A percentile compares a stretch with the other conserved stretches of the same genome.
These are phyloP conservation scores for Pollachius pollachius DNA, from an alignment of 2,113 vertebrate genomes.

Conservation along the genomic window DNA sequence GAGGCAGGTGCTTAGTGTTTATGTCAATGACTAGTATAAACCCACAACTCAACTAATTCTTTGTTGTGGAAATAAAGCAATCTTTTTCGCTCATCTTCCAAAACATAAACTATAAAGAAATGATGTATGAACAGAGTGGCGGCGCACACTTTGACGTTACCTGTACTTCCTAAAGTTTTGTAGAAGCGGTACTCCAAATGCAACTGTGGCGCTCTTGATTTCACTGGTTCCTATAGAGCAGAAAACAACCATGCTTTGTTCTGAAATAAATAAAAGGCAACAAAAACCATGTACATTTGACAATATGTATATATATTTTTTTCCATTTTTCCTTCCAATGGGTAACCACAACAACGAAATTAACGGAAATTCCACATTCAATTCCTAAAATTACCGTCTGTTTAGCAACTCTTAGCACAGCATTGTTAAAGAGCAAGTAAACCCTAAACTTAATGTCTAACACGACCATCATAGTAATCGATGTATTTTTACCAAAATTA, in stretches of 20 bases:
- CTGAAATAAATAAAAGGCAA: too few species aligned
- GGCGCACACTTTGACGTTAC: constrained; percentile 65
- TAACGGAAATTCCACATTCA: too few species aligned
- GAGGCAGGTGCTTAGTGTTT: constrained; percentile 23
- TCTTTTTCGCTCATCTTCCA: constrained; percentile 39
- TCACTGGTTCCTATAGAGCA: constrained; percentile 87
- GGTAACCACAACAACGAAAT: too few species aligned
- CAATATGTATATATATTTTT: too few species aligned
- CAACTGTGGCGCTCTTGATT: constrained; percentile 94
- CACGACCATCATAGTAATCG: too few species aligned
- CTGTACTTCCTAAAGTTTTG: constrained; percentile 91
- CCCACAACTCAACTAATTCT: constrained; percentile 36
- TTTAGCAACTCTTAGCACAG: too few species aligned
- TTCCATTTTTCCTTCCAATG: too few species aligned
- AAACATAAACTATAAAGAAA: constrained; percentile 33
- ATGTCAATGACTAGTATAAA: constrained; percentile 3
- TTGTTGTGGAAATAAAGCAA: constrained; percentile 62
- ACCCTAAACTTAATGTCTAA: too few species aligned
- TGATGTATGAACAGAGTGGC: constrained; percentile 2
- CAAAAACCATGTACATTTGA: not conserved
- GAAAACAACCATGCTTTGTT: not conserved
- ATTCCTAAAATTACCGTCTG: too few species aligned
- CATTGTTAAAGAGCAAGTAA: too few species aligned
- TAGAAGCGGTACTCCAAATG: constrained; percentile 98
- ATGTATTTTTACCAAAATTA: too few species aligned